Conservation (phyloP, 1,140 invertebrate genomes). For the Caenorhabditis elegans region DNA sequence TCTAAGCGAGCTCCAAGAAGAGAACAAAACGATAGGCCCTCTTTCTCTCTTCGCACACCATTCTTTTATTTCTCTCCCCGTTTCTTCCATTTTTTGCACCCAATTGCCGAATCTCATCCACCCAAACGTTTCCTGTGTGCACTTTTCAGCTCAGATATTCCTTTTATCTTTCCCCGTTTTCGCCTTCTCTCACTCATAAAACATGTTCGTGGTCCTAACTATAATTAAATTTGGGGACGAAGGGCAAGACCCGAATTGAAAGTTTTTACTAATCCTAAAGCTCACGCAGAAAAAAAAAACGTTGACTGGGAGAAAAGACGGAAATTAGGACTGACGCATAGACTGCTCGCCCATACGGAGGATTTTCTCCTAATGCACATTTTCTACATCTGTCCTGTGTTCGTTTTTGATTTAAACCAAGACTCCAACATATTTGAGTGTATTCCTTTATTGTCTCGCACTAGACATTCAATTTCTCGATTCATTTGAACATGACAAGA, state of each 20-base stretch:
- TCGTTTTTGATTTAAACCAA: neutral
- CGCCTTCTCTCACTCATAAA: neutral
- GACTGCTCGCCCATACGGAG: neutral
- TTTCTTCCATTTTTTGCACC: slow-evolving; percentile 13
- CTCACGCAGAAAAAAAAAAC: neutral
- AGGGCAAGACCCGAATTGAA: neutral
- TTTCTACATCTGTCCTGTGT: neutral
- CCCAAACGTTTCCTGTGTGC: slow-evolving; percentile 16
- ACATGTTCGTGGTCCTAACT: neutral
- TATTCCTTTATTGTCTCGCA: neutral
- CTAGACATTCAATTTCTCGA: no score
- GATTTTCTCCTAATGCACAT: neutral
- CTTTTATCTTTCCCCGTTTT: neutral
- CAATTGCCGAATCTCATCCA: neutral
- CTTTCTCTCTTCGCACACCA: no score
- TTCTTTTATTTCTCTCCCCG: no score
- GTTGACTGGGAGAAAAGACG: neutral
- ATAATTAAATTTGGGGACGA: neutral
- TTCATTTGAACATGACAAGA: neutral
- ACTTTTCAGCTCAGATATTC: neutral
- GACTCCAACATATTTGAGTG: neutral
- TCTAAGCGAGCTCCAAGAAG: neutral
- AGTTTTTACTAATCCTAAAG: neutral
- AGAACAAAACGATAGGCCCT: slow-evolving; percentile 22
- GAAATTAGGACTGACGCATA: slow-evolving; percentile 12